Base-by-base conservation (phyloP, 2,113 vertebrate genomes). In the Onychostoma macrolepis region DNA sequence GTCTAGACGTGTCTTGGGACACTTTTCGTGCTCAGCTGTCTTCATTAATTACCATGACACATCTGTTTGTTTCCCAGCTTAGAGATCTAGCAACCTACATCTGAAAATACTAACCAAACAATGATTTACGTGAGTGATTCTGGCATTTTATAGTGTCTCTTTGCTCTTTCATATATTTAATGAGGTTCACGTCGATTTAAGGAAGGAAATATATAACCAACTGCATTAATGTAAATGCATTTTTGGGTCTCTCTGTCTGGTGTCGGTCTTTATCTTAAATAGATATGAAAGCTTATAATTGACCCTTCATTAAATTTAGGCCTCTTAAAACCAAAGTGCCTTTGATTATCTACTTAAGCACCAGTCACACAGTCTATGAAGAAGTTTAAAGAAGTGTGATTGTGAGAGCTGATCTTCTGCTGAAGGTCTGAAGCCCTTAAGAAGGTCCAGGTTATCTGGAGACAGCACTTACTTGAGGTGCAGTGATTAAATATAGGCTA, bases 1-100 rank as follows among this genome's bases (percentile, higher is more conserved):
- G 61, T 74, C 63, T 89, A 82, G 82, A 21, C n/a, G 26, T 87
- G 74, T 89, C 83, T 56, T 80, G 30, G 56, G 71, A 69, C 63
- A 69, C 45, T 85, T 79, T 85, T 82, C n/a, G 38, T 33, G 50
- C 58, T 65, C 56, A 41, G 61, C 45, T 85, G 38, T 87, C 63
- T 83, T 76, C 84, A 75, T 86, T 36, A 80, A 82, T 87, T 74
- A 33, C 81, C 65, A 50, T 76, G 76, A 78, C 26, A 69, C 71
- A 71, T 41, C 78, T 89, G 33, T 82, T 85, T 48, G 58, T 84
- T 63, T 72, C 48, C 41, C 17, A 8, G 79, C 15, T 78, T 61
- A 36, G 11, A 63, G 9, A 75, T 79, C 78, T 83, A 85, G 38
- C 58, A 81, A 15, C 72, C 28, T 83, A 33, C 43, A 63, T 85